phyloP scores from a whole-genome alignment of 2,797 vertebrate genomes.

The Thripadectes ignobilis region DNA sequence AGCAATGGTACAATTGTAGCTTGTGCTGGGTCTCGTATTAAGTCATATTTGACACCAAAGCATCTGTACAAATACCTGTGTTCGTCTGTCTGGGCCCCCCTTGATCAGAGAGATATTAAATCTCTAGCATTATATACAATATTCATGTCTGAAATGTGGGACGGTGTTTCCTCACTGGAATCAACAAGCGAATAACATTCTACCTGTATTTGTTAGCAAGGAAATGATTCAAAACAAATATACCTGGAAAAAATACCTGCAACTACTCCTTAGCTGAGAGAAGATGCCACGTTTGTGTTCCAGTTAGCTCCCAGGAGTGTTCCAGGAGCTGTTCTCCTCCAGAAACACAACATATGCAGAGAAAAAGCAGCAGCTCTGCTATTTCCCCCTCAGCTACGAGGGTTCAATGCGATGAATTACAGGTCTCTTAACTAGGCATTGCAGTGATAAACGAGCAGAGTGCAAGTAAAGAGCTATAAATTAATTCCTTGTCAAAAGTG shows the following conservation, averaged over 20 bases:
- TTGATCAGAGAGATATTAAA: not conserved
- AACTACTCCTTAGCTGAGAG: not conserved
- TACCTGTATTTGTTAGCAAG: accelerated
- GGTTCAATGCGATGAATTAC: not conserved
- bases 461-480: not conserved
- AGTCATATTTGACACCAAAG: not conserved
- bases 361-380: not conserved
- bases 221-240: not conserved
- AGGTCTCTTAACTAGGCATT: not conserved
- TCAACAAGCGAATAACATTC: not conserved
- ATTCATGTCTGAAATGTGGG: not conserved
- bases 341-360: not conserved
- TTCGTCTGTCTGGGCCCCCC: not conserved
- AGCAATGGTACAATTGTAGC: slow-evolving; percentile 21
- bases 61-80: not conserved
- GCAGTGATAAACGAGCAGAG: not conserved
- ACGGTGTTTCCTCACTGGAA: not conserved
- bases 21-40: not conserved
- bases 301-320: not conserved
- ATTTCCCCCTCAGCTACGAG: not conserved
- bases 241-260: not conserved
- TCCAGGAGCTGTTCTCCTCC: not conserved
- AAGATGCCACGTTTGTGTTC: not conserved
- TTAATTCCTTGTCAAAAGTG: not conserved
- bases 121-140: not conserved